phyloP scores from a whole-genome alignment of 2,113 vertebrate genomes.

The Dipodomys stephensi region DNA sequence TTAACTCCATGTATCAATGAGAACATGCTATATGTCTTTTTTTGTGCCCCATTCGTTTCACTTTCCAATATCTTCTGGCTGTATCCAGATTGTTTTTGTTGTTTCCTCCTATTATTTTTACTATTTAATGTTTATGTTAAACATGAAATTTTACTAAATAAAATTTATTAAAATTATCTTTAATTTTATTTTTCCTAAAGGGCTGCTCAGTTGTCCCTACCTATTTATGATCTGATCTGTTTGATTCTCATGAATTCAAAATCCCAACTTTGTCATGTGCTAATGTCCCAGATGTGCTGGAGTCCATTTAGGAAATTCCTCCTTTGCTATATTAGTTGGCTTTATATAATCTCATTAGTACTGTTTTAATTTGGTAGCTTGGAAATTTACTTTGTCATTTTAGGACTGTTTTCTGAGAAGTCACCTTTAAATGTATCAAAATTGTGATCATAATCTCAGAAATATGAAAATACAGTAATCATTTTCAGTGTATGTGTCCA shows the following conservation, averaged over 20 bases:
- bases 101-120: background rate
- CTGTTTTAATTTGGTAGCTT: constrained; percentile 46
- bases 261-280: background rate
- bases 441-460: constrained; percentile 5
- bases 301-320: constrained; percentile 4
- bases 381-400: constrained; percentile 37
- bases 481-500: constrained; percentile 14
- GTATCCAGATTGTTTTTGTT: background rate
- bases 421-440: constrained; percentile 32
- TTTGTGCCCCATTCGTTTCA: background rate
- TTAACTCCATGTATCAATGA: background rate
- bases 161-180: background rate
- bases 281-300: background rate
- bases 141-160: no score
- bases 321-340: background rate
- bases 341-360: background rate
- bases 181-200: background rate
- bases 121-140: background rate
- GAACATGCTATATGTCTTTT: background rate
- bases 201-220: background rate
- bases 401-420: constrained; percentile 36
- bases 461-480: constrained; percentile 36
- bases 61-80: background rate
- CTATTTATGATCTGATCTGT: constrained; percentile 2
- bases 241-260: constrained; percentile 3